phyloP scores from a whole-genome alignment of 2,113 vertebrate genomes.

The Blennius ocellaris region DNA sequence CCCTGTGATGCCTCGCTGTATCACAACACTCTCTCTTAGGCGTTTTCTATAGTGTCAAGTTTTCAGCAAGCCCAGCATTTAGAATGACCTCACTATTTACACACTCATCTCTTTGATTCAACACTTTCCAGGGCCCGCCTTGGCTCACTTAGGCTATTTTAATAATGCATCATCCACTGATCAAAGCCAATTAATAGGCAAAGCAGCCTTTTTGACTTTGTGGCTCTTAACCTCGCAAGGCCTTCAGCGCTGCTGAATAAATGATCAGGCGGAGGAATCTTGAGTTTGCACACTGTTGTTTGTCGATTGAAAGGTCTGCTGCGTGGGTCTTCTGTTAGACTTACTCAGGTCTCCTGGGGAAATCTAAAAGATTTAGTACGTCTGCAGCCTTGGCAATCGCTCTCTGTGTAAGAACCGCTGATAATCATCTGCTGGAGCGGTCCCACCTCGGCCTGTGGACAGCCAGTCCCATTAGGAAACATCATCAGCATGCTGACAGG shows the following conservation, averaged over 20 bases:
- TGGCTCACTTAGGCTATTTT: constrained; percentile 59
- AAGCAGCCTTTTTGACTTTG: constrained; percentile 68
- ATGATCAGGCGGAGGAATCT: constrained; percentile 61
- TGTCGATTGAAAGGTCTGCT: constrained; percentile 47
- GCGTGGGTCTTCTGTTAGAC: constrained; percentile 41
- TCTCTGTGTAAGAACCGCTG: constrained; percentile 26
- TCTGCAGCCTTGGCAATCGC: constrained; percentile 26
- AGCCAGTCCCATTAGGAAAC: constrained; percentile 48
- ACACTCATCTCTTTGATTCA: constrained; percentile 47
- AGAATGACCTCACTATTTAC: constrained; percentile 29
- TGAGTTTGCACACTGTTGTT: constrained; percentile 44
- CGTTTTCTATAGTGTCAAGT: constrained; percentile 5
- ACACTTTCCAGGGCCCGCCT: constrained; percentile 56
- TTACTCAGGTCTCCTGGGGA: constrained; percentile 41
- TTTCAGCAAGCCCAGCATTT: constrained; percentile 44
- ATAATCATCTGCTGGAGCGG: constrained; percentile 60
- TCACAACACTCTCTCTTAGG: not conserved
- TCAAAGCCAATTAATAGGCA: constrained; percentile 80
- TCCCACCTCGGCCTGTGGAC: constrained; percentile 23
- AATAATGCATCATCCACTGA: constrained; percentile 78
- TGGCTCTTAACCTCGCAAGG: constrained; percentile 69
- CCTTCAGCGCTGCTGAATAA: constrained; percentile 69
- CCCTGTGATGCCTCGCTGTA: constrained; percentile 2
- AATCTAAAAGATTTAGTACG: constrained; percentile 30
- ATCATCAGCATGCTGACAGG: constrained; percentile 38